These are phyloP conservation scores for Apis florea DNA, from an alignment of 1,140 invertebrate genomes.

Conservation along the genomic window DNA sequence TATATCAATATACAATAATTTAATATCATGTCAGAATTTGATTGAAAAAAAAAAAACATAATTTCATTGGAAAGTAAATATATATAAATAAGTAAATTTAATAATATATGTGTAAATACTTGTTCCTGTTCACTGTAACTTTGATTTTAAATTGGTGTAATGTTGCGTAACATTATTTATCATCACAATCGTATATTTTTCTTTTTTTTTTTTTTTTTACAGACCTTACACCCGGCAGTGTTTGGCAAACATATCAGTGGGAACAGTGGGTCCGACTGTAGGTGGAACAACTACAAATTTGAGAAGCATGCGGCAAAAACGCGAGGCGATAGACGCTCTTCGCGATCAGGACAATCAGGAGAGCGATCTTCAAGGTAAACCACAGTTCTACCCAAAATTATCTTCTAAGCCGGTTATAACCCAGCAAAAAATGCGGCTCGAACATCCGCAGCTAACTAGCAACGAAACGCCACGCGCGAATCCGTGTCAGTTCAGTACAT, in stretches of 20 bases:
- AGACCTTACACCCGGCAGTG: slow-evolving; percentile 76
- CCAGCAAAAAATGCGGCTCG: slow-evolving; percentile 56
- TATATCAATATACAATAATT: no score
- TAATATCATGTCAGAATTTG: no score
- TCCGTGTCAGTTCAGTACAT: slow-evolving; percentile 72
- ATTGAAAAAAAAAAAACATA: no score
- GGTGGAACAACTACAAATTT: slow-evolving; percentile 63
- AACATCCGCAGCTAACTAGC: slow-evolving; percentile 47
- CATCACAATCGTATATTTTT: no score
- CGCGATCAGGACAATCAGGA: slow-evolving; percentile 76
- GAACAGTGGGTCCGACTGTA: slow-evolving; percentile 70
- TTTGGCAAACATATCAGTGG: slow-evolving; percentile 73
- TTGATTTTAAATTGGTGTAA: no score
- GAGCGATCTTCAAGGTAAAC: slow-evolving; percentile 73
- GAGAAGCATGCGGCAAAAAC: slow-evolving; percentile 68
- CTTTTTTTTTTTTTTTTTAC: not conserved
- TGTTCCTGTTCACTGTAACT: no score
- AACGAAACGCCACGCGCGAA: slow-evolving; percentile 51
- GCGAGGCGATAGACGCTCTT: slow-evolving; percentile 69
- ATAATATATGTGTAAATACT: no score
- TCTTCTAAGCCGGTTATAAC: slow-evolving; percentile 65
- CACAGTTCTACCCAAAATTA: slow-evolving; percentile 69
- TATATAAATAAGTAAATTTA: no score
- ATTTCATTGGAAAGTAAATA: no score
- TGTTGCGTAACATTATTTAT: not conserved